Evolutionary conservation across 2,888 invertebrate species (phyloP).

Genomic region (Drosophila bunnanda): DNA sequence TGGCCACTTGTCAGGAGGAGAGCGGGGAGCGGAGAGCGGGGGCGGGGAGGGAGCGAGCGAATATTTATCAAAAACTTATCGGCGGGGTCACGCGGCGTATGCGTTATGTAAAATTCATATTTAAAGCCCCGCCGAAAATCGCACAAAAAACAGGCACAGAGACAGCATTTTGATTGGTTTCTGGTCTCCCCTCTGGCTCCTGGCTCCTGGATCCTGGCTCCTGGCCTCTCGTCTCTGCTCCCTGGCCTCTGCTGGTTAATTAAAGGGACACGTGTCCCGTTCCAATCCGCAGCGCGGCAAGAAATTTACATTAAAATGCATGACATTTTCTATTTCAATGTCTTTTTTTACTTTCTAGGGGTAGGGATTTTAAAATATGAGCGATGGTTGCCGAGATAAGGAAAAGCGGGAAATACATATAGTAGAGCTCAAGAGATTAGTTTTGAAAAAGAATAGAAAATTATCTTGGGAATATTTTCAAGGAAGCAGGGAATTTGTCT

Average conservation of each 20-base stretch:
- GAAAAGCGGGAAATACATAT: background rate
- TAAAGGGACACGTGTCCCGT: constrained; percentile 35
- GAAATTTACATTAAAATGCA: constrained; percentile 42
- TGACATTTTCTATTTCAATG: constrained; percentile 37
- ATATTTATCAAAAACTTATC: constrained; percentile 58
- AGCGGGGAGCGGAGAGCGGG: constrained; percentile 29
- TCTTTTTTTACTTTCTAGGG: background rate
- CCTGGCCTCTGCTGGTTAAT: constrained; percentile 17
- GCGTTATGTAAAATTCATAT: constrained; percentile 36
- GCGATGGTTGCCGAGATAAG: background rate
- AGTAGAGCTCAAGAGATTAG: background rate
- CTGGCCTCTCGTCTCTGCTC: background rate
- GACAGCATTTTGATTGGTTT: constrained; percentile 36
- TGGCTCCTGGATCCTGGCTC: background rate
- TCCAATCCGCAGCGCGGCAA: constrained; percentile 2
- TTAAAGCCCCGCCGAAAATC: constrained; percentile 25
- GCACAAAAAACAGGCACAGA: constrained; percentile 12
- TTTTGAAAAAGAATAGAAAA: no score
- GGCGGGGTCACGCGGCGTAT: constrained; percentile 42
- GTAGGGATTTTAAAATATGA: constrained; percentile 26
- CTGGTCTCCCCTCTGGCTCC: background rate
- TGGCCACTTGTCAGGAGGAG: constrained; percentile 71
- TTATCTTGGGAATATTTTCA: no score
- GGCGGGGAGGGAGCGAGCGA: constrained; percentile 1
- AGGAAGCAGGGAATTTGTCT: no score